Evolutionary conservation across 2,113 vertebrate genomes (phyloP), one percentile per base, ranked within the genome.

Genomic region (Phaethon lepturus): DNA sequence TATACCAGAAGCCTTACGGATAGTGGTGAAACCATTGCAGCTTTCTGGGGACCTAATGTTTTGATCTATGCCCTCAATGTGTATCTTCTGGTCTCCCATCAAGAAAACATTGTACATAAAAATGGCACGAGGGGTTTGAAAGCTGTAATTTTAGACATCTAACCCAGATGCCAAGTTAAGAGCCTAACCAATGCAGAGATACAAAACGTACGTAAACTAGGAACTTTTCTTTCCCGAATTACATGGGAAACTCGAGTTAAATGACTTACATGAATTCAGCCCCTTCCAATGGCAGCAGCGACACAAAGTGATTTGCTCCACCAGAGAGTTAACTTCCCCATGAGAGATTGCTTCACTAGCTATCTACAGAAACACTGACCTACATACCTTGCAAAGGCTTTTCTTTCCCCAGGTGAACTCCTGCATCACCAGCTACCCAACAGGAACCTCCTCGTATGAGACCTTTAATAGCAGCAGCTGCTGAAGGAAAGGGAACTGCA

Each of bases 401-500:
- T 80, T 93, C 60, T 88, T 91, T 84, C 78, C 86, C 60, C 50
- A 83, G 81, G 66, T 95, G 86, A 93, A 82, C 81, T 82, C 60
- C 80, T 79, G 83, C 87, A 85, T 38, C 71, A 76, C 35, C 86
- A 68, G 59, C 59, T 76, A 71, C 10, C 52, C 25, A 22, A 73
- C 28, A 69, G 69, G 50, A 91, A 47, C 59, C 17, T 80, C 52
- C 84, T 74, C n/a, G 6, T 64, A 35, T 17, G 74, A 92, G 73
- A 49, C 42, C 35, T 93, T 79, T 94, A 93, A 95, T 55, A 93
- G 90, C 66, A 95, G 62, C 53, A 95, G 83, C 92, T 92, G 88
- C 75, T 62, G 84, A 87, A 96, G 23, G 17, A 93, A 72, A 88
- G 68, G 25, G 53, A 87, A 86, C 59, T 74, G 42, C 49, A 69